These are phyloP conservation scores for Mythimna pallens DNA, from an alignment of 2,888 invertebrate species.

Conservation along the genomic window DNA sequence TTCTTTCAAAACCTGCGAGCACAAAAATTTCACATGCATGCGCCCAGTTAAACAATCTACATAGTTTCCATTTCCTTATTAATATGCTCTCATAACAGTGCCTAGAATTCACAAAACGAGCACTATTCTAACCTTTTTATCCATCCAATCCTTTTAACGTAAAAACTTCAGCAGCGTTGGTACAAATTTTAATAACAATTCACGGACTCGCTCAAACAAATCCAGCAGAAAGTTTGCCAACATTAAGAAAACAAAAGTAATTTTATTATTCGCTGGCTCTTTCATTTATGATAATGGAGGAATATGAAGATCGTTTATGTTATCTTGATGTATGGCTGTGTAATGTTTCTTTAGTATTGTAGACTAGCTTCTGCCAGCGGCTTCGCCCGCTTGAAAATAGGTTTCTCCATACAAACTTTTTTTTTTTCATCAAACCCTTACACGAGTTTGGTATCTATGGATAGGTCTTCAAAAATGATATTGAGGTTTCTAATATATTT, in stretches of 20 bases:
- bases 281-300: constrained; percentile 64
- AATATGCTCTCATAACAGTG: constrained; percentile 41
- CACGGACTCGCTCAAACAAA: constrained; percentile 72
- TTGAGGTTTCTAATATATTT: too few relatives aligned
- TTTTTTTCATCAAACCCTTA: too few relatives aligned
- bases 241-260: constrained; percentile 80
- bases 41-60: constrained; percentile 1
- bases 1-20: neutral
- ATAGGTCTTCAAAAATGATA: too few relatives aligned
- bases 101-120: constrained; percentile 47
- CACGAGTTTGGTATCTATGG: too few relatives aligned
- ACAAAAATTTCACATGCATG: constrained; percentile 3
- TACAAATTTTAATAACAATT: constrained; percentile 85
- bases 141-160: constrained; percentile 78
- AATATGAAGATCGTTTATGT: constrained; percentile 53
- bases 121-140: constrained; percentile 53
- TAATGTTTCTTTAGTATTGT: neutral
- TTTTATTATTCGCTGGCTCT: constrained; percentile 73
- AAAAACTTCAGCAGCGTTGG: constrained; percentile 75
- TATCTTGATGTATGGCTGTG: constrained; percentile 23
- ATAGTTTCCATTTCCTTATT: constrained; percentile 35
- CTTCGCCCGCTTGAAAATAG: too few relatives aligned
- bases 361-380: too few relatives aligned
- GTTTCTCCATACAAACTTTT: too few relatives aligned
- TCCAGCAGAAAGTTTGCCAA: constrained; percentile 75